Evolutionary conservation across 2,113 vertebrate genomes (phyloP), one percentile per base, ranked within the genome.

Genomic region (Thalassoma bifasciatum): DNA sequence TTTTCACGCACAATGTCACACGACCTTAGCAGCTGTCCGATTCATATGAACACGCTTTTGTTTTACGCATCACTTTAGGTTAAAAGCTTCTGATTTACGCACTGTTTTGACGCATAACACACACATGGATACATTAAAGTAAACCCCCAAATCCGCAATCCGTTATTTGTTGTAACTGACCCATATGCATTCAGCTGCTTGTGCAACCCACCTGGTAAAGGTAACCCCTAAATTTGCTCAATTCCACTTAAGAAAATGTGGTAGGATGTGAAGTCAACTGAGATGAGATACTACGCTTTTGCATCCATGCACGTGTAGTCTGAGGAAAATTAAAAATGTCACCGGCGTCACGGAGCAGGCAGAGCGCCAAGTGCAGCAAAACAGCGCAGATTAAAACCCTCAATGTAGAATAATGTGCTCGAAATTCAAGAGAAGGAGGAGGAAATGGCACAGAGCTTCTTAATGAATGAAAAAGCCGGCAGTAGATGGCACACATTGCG

Each of bases 1-100:
- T 65, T 75, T 61, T 51, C 57, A 86, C 66, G 84, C 84, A 81
- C 87, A 89, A 88, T 86, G 89, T 90, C 86, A 88, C 79, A 76
- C 84, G 86, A 89, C 83, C 87, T 92, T 84, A 86, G 88, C 87
- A 72, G 61, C 75, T 70, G 83, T 56, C 59, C 75, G 75, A 66
- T 63, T 79, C 16, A 44, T 34, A 75, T 23, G 24, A 34, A 73
- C 71, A 63, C 47, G 17, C 72, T 79, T 62, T 40, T 4, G 63
- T 70, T 56, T 23, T 0, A 4, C 19, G 7, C 38, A 12, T 5
- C n/a, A 59, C 36, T 13, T 0, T 34, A 17, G 9, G 54, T 23
- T 4, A 51, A 8, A 10, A n/a, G 11, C 1, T 12, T 4, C 10
- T 3, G 22, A 1, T 2, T 44, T 12, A 23, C 36, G 1, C 26